Evolutionary conservation across 1,140 invertebrate genomes (phyloP), one percentile per base, ranked within the genome.

Genomic region (Manduca sexta): DNA sequence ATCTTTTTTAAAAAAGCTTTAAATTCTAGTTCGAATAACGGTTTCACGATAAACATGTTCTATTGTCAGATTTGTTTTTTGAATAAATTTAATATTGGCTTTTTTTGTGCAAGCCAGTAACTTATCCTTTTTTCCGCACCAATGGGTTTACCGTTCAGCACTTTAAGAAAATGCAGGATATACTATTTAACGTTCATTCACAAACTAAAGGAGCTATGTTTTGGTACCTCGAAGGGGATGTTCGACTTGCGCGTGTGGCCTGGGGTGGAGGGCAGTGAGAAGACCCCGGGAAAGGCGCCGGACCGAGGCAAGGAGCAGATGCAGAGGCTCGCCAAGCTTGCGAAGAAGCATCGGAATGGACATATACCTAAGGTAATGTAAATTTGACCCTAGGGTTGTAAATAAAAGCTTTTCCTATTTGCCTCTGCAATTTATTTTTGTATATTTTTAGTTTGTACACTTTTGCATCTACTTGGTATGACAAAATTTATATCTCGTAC

Each of bases 321-420:
- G 94, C 93, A 94, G 64, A 87, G 94, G 38, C 86, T 98, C 0
- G 92, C 94, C 0, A 98, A 98, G 75, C 86, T 99, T 18, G 94
- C 94, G 0, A 99, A 99, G 76, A 97, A 97, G 70, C 95, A 99
- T 79, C 88, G 94, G 47, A 96, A 96, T 86, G 97, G 97, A 8
- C 95, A 98, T 71, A 95, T 99, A 74, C 92, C 93, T 26, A 96
- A 97, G 86, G 88, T 88, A 69, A 64, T 3, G 1, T 11, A 30
- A 6, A 10, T 7, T 12, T 60, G 52, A 15, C 10, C 46, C 30
- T 17, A 15, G 12, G 1, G n/a, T 42, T 21, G 1, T 34, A 51
- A 34, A 29, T 42, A 17, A 49, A 21, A 18, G 18, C 5, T 7
- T 30, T 29, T 43, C 10, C 1, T 3, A 26, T 1, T 5, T 3